phyloP scores from a whole-genome alignment of 2,113 vertebrate genomes.

The Balaeniceps rex region DNA sequence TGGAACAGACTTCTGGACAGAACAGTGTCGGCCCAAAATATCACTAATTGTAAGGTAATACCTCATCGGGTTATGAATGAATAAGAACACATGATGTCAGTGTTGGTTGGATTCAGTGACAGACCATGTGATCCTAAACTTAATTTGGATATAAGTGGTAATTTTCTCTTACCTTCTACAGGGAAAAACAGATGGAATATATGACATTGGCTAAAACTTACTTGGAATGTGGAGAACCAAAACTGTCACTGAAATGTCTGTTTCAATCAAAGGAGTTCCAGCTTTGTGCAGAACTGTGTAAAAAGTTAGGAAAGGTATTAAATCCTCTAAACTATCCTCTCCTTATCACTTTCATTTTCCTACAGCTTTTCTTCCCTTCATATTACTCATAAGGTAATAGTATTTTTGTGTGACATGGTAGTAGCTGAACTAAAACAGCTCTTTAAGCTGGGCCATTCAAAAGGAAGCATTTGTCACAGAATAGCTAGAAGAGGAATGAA shows the following conservation, averaged over 20 bases:
- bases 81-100: neutral
- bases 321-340: neutral
- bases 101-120: neutral
- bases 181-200: slow-evolving; percentile 80
- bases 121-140: neutral
- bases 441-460: neutral
- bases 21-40: neutral
- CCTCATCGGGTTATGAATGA: neutral
- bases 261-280: slow-evolving; percentile 75
- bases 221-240: slow-evolving; percentile 76
- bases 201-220: slow-evolving; percentile 79
- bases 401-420: neutral
- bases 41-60: neutral
- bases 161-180: slow-evolving; percentile 39
- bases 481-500: neutral
- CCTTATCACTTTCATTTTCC: neutral
- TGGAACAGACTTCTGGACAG: neutral
- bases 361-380: neutral
- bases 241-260: slow-evolving; percentile 79
- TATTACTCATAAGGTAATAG: neutral
- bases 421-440: neutral
- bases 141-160: neutral
- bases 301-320: slow-evolving; percentile 78
- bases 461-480: neutral
- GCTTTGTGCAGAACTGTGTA: slow-evolving; percentile 76